These are phyloP conservation scores for Polia nebulosa DNA, from an alignment of 2,888 invertebrate genomes.

Conservation along the genomic window DNA sequence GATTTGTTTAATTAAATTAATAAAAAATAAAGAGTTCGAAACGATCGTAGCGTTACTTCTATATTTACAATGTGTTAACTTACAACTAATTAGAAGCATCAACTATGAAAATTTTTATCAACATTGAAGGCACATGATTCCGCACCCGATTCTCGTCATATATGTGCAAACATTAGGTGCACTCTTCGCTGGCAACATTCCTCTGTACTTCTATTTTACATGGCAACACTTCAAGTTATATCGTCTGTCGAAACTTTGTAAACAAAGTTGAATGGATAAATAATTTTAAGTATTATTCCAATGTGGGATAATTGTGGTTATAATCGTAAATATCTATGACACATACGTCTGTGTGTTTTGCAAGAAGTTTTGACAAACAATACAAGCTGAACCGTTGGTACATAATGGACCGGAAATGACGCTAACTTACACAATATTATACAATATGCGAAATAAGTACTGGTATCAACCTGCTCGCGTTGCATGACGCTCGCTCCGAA, in stretches of 20 bases:
- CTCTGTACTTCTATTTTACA: conserved; percentile 71
- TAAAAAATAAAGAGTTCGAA: conserved; percentile 88
- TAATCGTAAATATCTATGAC: conserved; percentile 35
- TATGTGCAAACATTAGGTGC: conserved; percentile 82
- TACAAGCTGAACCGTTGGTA: conserved; percentile 66
- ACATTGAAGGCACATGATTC: conserved; percentile 91
- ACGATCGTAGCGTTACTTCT: conserved; percentile 83
- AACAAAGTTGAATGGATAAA: conserved; percentile 58
- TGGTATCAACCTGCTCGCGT: conserved; percentile 67
- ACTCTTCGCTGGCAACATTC: conserved; percentile 79
- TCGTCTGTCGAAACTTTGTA: conserved; percentile 63
- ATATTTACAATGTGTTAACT: conserved; percentile 89
- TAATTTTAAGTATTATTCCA: conserved; percentile 56
- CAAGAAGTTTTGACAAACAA: conserved; percentile 59
- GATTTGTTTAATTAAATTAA: conserved; percentile 84
- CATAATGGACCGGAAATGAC: conserved; percentile 81
- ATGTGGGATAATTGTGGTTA: conserved; percentile 51
- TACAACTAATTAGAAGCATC: conserved; percentile 89
- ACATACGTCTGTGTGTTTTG: conserved; percentile 46
- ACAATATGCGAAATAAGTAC: conserved; percentile 77
- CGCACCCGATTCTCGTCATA: conserved; percentile 87
- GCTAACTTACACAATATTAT: conserved; percentile 78
- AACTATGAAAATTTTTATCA: conserved; percentile 89
- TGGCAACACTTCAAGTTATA: conserved; percentile 69
- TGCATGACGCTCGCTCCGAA: conserved; percentile 61